These are phyloP conservation scores for Synanceia verrucosa DNA, from an alignment of 2,797 vertebrate genomes.

Conservation along the genomic window DNA sequence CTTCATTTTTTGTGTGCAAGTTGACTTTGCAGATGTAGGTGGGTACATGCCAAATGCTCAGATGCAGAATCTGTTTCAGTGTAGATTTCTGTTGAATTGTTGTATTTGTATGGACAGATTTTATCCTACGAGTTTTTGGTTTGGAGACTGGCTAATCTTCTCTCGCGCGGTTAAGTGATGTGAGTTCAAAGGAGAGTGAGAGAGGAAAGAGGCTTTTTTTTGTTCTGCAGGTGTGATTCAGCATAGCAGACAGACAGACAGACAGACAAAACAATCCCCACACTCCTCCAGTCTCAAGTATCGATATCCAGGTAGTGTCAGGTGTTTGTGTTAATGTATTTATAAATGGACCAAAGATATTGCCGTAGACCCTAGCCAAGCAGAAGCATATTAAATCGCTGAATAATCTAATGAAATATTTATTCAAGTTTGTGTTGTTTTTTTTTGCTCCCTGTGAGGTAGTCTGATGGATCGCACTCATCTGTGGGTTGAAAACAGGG, in stretches of 20 bases:
- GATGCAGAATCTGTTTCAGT: neutral
- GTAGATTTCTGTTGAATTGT: neutral
- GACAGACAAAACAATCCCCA: slow-evolving; percentile 42
- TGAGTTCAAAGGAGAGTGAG: slow-evolving; percentile 22
- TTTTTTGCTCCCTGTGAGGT: slow-evolving; percentile 34
- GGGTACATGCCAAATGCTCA: neutral
- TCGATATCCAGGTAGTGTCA: slow-evolving; percentile 71
- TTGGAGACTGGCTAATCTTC: slow-evolving; percentile 29
- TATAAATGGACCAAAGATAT: slow-evolving; percentile 77
- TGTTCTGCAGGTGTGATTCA: slow-evolving; percentile 52
- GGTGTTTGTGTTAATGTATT: slow-evolving; percentile 80
- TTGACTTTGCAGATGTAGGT: slow-evolving; percentile 10
- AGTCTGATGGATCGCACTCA: slow-evolving; percentile 61
- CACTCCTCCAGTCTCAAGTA: slow-evolving; percentile 49
- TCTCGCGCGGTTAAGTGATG: slow-evolving; percentile 21
- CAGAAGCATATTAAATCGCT: slow-evolving; percentile 77
- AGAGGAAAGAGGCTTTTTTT: neutral
- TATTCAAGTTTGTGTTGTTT: slow-evolving; percentile 74
- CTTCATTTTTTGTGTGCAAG: neutral
- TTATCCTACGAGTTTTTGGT: slow-evolving; percentile 17
- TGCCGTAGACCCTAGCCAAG: slow-evolving; percentile 68
- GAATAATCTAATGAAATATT: slow-evolving; percentile 82
- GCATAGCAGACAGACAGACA: slow-evolving; percentile 38
- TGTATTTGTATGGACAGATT: slow-evolving; percentile 24
- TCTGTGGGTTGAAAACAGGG: slow-evolving; percentile 46